Evolutionary conservation across 2,113 vertebrate species (phyloP).

Genomic region (Cnemophilus loriae): DNA sequence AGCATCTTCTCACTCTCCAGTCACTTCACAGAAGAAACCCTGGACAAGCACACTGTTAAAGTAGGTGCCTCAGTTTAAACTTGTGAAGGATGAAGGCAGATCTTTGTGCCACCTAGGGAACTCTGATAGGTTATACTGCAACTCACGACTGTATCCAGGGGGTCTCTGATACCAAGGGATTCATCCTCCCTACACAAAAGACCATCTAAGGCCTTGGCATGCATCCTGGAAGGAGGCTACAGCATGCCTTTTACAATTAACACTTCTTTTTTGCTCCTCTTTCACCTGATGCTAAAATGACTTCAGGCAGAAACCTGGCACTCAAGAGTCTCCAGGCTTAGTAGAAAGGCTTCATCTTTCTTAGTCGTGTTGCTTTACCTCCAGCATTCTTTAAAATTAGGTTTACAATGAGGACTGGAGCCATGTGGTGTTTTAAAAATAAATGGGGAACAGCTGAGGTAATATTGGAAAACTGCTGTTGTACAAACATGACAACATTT

Average conservation of each 20-base stretch:
- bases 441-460: constrained; percentile 42
- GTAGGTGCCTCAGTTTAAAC: background rate
- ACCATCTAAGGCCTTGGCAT: background rate
- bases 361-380: background rate
- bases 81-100: background rate
- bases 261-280: background rate
- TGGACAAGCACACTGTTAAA: background rate
- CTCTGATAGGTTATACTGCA: background rate
- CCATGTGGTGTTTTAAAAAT: constrained; percentile 26
- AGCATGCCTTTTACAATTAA: background rate
- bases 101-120: background rate
- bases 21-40: background rate
- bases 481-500: background rate
- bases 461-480: constrained; percentile 5
- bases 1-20: background rate
- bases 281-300: background rate
- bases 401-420: constrained; percentile 15
- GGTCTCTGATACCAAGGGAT: background rate
- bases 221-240: background rate
- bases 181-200: background rate
- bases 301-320: background rate
- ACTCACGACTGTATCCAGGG: background rate
- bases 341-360: background rate
- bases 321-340: background rate
- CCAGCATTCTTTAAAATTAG: constrained; percentile 35